A percentile compares a stretch with the other conserved stretches of the same genome.
phyloP scores from a whole-genome alignment of 2,113 vertebrate species.

The Takifugu bimaculatus region DNA sequence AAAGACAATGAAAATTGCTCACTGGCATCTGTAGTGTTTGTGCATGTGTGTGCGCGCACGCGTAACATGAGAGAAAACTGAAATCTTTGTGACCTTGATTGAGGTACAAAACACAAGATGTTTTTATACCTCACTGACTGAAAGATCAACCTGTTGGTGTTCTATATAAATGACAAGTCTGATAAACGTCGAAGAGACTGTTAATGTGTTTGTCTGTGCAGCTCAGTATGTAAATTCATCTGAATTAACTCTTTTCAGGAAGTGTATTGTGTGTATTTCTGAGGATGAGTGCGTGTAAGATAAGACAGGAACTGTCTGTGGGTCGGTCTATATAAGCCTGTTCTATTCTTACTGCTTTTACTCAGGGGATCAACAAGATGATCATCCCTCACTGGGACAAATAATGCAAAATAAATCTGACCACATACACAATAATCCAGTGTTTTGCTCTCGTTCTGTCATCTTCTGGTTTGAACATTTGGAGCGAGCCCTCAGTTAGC shows the following conservation, averaged over 20 bases:
- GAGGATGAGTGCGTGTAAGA: slow-evolving; percentile 3
- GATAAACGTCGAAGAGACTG: neutral
- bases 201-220: neutral
- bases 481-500: too few species aligned
- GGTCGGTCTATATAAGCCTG: slow-evolving; percentile 63
- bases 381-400: slow-evolving; percentile 55
- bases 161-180: neutral
- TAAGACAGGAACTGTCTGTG: slow-evolving; percentile 47
- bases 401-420: slow-evolving; percentile 6
- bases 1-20: neutral
- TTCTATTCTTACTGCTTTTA: slow-evolving; percentile 65
- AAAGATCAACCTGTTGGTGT: neutral
- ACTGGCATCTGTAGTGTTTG: neutral
- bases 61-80: neutral
- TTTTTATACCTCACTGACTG: neutral
- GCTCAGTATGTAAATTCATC: neutral
- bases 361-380: slow-evolving; percentile 41
- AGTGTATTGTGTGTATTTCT: neutral
- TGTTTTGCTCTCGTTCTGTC: neutral
- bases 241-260: too few species aligned
- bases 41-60: neutral
- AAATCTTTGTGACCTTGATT: slow-evolving; percentile 44
- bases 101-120: too few species aligned
- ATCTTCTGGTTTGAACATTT: neutral
- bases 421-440: neutral